These are phyloP conservation scores for Aporophyla lueneburgensis DNA, from an alignment of 2,888 invertebrate species.

Conservation along the genomic window DNA sequence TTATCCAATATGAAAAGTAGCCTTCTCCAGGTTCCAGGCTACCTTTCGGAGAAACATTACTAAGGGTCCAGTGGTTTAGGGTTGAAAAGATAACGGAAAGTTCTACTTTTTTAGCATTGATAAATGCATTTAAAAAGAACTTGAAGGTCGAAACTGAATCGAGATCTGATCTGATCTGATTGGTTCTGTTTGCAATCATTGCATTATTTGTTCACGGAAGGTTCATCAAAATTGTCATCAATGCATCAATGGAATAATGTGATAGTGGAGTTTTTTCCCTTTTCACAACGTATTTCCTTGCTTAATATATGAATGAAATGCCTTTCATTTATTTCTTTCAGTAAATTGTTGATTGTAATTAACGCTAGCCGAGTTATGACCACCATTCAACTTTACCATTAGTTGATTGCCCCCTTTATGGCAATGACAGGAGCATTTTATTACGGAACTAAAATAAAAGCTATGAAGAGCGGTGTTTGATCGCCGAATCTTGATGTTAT, in stretches of 20 bases:
- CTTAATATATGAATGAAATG: constrained; percentile 27
- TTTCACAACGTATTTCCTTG: background rate
- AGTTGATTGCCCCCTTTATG: constrained; percentile 65
- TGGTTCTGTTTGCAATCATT: too few relatives aligned
- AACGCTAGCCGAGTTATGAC: constrained; percentile 45
- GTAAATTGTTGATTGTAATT: constrained; percentile 55
- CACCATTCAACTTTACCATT: constrained; percentile 59
- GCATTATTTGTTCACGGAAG: background rate
- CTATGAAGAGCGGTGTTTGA: constrained; percentile 48
- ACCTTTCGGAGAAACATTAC: background rate
- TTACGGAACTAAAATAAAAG: constrained; percentile 60
- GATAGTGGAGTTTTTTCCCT: background rate
- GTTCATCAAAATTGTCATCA: background rate
- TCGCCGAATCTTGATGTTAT: constrained; percentile 45
- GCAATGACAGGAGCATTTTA: constrained; percentile 57
- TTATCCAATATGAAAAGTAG: background rate
- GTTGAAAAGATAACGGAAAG: background rate
- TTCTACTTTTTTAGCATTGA: background rate
- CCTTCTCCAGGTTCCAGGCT: background rate
- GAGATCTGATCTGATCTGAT: too few relatives aligned
- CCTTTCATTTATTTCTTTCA: constrained; percentile 13
- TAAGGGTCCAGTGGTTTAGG: background rate
- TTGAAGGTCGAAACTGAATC: background rate
- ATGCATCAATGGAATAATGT: background rate
- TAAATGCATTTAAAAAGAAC: background rate